Conservation (phyloP, 2,797 vertebrate species). For the Bufotes viridis region DNA sequence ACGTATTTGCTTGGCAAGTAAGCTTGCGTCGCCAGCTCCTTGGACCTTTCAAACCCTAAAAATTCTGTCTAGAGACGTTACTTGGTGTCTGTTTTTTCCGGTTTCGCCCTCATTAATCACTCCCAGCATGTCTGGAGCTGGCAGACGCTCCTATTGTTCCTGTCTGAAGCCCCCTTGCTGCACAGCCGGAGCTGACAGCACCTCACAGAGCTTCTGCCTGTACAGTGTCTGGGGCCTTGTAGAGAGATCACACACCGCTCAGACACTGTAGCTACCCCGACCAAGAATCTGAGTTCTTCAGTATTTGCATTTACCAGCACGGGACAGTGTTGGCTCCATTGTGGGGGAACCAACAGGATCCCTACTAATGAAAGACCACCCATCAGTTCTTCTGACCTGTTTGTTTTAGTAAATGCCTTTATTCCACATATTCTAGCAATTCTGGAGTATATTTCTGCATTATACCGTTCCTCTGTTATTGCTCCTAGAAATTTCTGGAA, state of each 20-base stretch:
- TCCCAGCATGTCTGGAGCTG: not conserved
- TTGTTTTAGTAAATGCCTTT: too few relatives aligned
- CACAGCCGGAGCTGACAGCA: not conserved
- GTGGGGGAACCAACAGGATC: not conserved
- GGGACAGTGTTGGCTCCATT: not conserved
- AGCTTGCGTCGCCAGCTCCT: not conserved
- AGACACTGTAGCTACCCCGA: not conserved
- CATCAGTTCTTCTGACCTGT: too few relatives aligned
- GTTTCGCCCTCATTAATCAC: not conserved
- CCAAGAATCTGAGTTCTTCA: not conserved
- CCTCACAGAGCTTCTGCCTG: not conserved
- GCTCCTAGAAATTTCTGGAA: too few relatives aligned
- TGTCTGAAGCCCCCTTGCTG: not conserved
- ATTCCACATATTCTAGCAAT: too few relatives aligned
- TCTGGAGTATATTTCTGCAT: too few relatives aligned
- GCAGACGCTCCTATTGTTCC: constrained; percentile 3
- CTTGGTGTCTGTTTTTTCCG: not conserved
- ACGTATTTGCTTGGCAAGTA: not conserved
- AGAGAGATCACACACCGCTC: not conserved
- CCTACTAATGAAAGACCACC: not conserved
- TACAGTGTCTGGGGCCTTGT: not conserved
- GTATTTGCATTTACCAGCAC: not conserved
- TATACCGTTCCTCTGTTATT: too few relatives aligned
- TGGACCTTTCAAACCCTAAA: not conserved
- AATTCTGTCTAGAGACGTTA: not conserved